Base-by-base conservation (phyloP, 2,797 vertebrate genomes). In the Hemibagrus guttatus region DNA sequence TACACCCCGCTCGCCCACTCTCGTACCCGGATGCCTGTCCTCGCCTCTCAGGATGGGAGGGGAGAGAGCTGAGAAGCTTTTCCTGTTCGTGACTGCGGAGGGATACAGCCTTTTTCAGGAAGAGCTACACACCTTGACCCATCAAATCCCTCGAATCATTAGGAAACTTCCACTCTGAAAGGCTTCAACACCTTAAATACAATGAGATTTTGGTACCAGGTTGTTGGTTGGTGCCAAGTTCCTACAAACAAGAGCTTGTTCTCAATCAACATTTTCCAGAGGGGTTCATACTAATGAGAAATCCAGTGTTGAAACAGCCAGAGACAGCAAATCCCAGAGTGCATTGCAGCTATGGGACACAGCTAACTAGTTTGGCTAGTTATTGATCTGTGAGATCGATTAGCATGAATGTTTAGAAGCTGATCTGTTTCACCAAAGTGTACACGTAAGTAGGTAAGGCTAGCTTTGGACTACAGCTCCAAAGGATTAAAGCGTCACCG, bases 1-100 rank as follows among this genome's bases (percentile, higher is more conserved):
- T 96, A 96, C 93, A 95, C 92, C 90, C 88, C 91, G 91, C 94
- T 95, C 95, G 95, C 95, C 96, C 95, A 96, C 95, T 94, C 93
- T 90, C 92, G 93, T 95, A 94, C 95, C 95, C 93, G 94, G 94
- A 94, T 91, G 93, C 93, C 93, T 93, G 91, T 93, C 92, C 93
- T 92, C 92, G 91, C 92, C 95, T 95, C 92, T 93, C 92, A 92
- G 93, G 92, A 91, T 87, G 92, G 89, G 93, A 94, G 93, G 94
- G 93, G 93, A 92, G 90, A 93, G 93, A 93, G 92, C 92, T 91
- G 91, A 82, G 92, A 89, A 91, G 90, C 91, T 91, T 91, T 92
- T 94, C 92, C 92, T 88, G 91, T 93, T 95, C 93, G 92, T 95
- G 95, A 95, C 95, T 93, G 93, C 87, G 83, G 93, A 94, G 92